Evolutionary conservation across 2,113 vertebrate genomes (phyloP).

Genomic region (Daphoenositta chrysoptera): DNA sequence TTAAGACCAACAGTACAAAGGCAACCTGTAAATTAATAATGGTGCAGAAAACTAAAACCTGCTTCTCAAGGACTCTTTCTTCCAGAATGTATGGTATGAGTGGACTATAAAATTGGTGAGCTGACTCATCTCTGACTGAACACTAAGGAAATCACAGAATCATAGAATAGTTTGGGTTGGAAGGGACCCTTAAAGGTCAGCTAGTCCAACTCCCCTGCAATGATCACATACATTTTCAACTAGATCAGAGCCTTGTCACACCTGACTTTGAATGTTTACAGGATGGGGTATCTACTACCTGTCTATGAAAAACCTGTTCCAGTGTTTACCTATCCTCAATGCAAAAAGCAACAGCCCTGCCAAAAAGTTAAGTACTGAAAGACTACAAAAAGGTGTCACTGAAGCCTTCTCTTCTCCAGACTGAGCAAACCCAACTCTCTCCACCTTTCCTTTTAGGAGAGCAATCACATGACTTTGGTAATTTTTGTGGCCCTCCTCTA

Average conservation of each 20-base stretch:
- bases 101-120: neutral
- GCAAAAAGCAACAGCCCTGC: neutral
- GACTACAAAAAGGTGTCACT: too few relatives aligned
- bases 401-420: neutral
- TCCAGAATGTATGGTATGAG: neutral
- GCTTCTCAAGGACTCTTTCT: neutral
- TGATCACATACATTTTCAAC: neutral
- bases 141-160: neutral
- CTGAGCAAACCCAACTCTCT: neutral
- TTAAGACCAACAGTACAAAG: neutral
- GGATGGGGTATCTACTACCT: neutral
- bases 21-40: neutral
- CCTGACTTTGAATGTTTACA: neutral
- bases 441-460: neutral
- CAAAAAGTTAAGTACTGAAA: neutral
- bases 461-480: neutral
- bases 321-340: neutral
- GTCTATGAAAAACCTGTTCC: neutral
- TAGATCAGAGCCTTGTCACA: fast-evolving
- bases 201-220: neutral
- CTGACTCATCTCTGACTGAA: neutral
- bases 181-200: neutral
- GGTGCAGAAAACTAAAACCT: neutral
- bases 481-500: neutral
- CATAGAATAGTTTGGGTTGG: neutral